phyloP scores from a whole-genome alignment of 1,140 invertebrate species.

The Drosophila takahashii region DNA sequence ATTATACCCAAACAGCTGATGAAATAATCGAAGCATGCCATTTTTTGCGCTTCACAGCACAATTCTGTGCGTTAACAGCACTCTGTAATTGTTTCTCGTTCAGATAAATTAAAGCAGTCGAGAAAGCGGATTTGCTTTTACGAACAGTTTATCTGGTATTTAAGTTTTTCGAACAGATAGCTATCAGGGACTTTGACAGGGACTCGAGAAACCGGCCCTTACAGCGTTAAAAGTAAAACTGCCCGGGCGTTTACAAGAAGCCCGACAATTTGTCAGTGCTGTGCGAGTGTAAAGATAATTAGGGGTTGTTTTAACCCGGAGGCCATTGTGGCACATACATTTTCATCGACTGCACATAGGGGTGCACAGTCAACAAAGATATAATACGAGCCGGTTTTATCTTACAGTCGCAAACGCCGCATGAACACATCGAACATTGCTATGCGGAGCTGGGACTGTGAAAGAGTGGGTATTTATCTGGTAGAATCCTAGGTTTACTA shows the following conservation, averaged over 20 bases:
- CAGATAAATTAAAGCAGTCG: no score
- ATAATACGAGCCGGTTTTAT: constrained; percentile 72
- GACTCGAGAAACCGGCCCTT: no score
- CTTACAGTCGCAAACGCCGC: constrained; percentile 82
- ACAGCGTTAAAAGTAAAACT: constrained; percentile 85
- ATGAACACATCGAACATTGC: constrained; percentile 68
- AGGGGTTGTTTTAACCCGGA: constrained; percentile 8
- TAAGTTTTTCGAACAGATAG: no score
- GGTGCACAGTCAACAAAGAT: constrained; percentile 57
- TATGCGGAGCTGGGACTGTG: constrained; percentile 82
- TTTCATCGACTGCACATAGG: constrained; percentile 67
- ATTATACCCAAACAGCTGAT: no score
- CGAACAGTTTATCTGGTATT: no score
- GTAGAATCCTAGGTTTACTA: neutral
- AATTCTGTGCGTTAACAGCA: no score
- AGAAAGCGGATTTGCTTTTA: no score
- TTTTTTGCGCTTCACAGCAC: no score
- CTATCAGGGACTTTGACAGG: no score
- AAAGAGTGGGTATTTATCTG: neutral
- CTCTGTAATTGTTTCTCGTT: no score
- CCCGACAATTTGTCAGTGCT: constrained; percentile 67
- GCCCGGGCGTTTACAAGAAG: constrained; percentile 3
- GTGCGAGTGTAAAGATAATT: constrained; percentile 10
- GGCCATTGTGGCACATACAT: constrained; percentile 62
- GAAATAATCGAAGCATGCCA: no score